Conservation (phyloP, 64 coral and sea anemone genomes). For the Actinia tenebrosa region DNA sequence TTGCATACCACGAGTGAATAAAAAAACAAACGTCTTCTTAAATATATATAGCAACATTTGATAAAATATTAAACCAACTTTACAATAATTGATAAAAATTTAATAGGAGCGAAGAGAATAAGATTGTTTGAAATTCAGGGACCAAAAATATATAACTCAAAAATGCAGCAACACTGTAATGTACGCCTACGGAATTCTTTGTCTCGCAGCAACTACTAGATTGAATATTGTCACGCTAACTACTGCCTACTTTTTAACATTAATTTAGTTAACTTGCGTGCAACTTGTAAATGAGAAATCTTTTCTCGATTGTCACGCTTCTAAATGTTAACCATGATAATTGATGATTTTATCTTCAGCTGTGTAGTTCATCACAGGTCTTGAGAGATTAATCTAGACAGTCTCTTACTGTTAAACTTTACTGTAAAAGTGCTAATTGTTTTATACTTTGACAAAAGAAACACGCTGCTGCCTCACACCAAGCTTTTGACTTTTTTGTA, state of each 20-base stretch:
- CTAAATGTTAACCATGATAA: neutral
- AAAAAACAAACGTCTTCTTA: no score
- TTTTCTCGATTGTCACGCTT: neutral
- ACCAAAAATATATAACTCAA: no score
- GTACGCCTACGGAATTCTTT: neutral
- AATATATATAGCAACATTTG: neutral
- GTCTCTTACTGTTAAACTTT: neutral
- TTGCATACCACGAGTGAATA: neutral
- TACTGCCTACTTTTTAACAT: no score
- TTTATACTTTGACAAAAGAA: neutral
- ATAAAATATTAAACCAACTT: neutral
- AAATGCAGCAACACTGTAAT: neutral
- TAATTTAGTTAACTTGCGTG: no score
- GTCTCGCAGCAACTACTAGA: no score
- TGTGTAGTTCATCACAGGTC: neutral
- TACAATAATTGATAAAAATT: neutral
- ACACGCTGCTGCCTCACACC: neutral
- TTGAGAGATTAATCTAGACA: neutral
- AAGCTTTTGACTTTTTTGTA: no score
- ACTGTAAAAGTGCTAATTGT: neutral
- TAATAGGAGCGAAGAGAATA: neutral
- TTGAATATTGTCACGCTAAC: no score
- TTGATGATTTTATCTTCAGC: neutral
- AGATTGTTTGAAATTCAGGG: no score
- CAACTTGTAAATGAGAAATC: neutral